phyloP scores from a whole-genome alignment of 35 echinoderm and acorn worm species.

The Acanthaster planci region DNA sequence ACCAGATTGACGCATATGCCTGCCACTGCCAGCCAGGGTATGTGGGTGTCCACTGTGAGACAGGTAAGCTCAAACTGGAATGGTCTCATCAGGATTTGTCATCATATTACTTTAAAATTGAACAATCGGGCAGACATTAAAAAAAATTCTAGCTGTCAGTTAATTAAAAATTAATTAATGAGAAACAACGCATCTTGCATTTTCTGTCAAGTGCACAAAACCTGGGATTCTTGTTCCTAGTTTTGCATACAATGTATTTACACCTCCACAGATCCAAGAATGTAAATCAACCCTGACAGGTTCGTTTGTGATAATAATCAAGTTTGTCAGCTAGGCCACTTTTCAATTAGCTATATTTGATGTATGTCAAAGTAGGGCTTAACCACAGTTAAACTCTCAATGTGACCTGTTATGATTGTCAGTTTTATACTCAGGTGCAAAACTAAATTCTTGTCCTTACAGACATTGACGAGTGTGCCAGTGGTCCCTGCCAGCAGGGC shows the following conservation, averaged over 20 bases:
- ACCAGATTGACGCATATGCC: neutral
- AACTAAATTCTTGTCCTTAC: neutral
- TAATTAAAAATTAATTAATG: too few relatives aligned
- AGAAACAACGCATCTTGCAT: neutral
- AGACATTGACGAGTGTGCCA: slow-evolving; percentile 40
- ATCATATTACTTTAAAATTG: neutral
- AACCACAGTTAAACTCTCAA: too few relatives aligned
- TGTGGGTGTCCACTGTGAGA: neutral
- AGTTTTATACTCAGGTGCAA: too few relatives aligned
- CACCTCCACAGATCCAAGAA: too few relatives aligned
- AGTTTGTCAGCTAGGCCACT: too few relatives aligned
- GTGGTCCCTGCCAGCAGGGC: neutral
- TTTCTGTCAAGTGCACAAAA: neutral
- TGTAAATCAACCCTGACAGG: too few relatives aligned
- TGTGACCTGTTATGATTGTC: too few relatives aligned
- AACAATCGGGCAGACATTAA: neutral
- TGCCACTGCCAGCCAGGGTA: neutral
- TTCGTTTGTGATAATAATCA: too few relatives aligned
- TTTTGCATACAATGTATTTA: too few relatives aligned
- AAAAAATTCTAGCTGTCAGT: too few relatives aligned
- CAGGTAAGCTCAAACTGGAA: neutral
- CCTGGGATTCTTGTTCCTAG: neutral
- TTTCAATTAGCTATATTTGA: too few relatives aligned
- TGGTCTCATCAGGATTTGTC: neutral
- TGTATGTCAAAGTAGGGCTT: too few relatives aligned